Base-by-base conservation (phyloP, 2,113 vertebrate genomes). In the Zingel zingel region DNA sequence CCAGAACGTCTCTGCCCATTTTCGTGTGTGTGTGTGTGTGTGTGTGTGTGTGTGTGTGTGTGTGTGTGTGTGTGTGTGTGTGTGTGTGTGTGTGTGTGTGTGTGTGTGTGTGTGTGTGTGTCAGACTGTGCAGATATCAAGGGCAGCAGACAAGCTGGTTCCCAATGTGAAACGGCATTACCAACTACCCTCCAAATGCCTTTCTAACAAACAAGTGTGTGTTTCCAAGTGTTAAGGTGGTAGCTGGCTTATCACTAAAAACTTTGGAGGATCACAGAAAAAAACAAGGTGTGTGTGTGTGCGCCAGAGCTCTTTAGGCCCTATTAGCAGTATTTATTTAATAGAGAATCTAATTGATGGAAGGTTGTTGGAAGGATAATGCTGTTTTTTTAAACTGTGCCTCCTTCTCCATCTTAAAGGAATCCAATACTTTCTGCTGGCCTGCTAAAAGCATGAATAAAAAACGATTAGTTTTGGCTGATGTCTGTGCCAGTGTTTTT, bases 351-450 rank as follows among this genome's bases (percentile, higher is more conserved):
- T 92, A 93, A 94, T 88, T 87, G 89, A 91, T 82, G 83, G 91
- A 94, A 92, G 92, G 92, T 93, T 90, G 89, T 91, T 91, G 83
- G 83, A 94, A 93, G 93, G 90, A 90, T 87, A 90, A 84, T 84
- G 87, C 83, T 77, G 77, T 89, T 88, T 89, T 88, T 88, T 90
- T 90, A 86, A 91, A 91, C 71, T 50, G 61, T 67, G 73, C 66
- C 71, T 88, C 66, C 76, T 83, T 61, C 63, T 84, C 68, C 47
- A 66, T 84, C 86, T 84, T 90, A 83, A 91, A 88, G 50, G 69
- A 93, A 88, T 84, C 87, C 86, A 88, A 86, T 89, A 74, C 83
- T 84, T 86, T 89, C 56, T 59, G 19, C 61, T 57, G 73, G 82
- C 54, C 75, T 2, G 39, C 83, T 93, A 84, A 90, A 91, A 90